phyloP scores from a whole-genome alignment of 2,113 vertebrate genomes.

The Pandion haliaetus region DNA sequence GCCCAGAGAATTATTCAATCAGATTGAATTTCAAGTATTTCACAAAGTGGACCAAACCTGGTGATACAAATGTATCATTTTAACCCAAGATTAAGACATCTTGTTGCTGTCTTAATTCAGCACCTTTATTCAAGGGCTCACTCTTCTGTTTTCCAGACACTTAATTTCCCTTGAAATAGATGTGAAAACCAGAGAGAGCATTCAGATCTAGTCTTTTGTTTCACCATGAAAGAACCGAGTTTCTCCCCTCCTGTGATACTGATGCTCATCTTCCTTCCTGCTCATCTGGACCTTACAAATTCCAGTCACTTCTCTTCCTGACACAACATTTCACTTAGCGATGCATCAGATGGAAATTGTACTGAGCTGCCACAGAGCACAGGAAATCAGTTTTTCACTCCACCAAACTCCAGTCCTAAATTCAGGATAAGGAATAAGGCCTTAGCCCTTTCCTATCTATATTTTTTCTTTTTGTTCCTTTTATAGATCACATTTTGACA shows the following conservation, averaged over 20 bases:
- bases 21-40: neutral
- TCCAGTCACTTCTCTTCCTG: neutral
- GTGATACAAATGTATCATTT: neutral
- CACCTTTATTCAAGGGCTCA: neutral
- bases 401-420: neutral
- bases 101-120: neutral
- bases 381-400: conserved; percentile 18
- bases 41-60: neutral
- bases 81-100: neutral
- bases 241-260: neutral
- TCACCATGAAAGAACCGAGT: neutral
- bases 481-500: conserved; percentile 56
- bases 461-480: conserved; percentile 36
- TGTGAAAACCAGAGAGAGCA: neutral
- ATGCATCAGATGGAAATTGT: neutral
- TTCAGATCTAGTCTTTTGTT: neutral
- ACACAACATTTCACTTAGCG: neutral
- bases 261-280: conserved; percentile 46
- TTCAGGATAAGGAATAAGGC: neutral
- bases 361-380: neutral
- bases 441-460: neutral
- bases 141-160: neutral
- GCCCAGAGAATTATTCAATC: neutral
- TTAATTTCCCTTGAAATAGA: neutral
- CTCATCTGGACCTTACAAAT: neutral